These are phyloP conservation scores for Pentamera pediparva DNA, from an alignment of 53 echinoderm and acorn worm species.

Conservation along the genomic window DNA sequence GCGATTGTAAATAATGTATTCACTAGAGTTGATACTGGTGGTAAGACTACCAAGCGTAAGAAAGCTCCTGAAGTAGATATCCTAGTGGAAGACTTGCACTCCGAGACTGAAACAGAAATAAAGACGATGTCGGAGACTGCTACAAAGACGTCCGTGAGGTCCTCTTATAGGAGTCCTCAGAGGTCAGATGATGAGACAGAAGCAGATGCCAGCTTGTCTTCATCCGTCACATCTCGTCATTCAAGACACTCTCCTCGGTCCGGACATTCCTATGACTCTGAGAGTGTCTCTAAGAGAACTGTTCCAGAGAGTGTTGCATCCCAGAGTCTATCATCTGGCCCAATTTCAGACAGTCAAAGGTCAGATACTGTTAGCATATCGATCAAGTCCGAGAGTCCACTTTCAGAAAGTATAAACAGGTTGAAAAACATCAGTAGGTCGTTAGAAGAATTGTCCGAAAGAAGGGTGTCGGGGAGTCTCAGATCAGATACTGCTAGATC, in stretches of 20 bases:
- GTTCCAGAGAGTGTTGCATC: background rate
- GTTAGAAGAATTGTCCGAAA: no score
- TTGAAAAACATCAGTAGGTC: no score
- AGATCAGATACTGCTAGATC: background rate
- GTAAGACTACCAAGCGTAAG: no score
- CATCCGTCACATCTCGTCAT: background rate
- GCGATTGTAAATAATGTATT: no score
- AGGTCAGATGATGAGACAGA: conserved; percentile 22
- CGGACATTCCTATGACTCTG: background rate
- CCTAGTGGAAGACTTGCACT: background rate
- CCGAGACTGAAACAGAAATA: conserved; percentile 10
- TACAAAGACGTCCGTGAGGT: background rate
- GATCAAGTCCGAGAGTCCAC: no score
- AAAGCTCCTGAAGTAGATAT: background rate
- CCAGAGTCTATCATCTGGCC: background rate
- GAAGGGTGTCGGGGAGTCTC: no score
- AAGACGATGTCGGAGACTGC: background rate
- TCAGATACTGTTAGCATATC: background rate
- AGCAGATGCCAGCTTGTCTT: background rate
- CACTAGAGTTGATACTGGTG: no score
- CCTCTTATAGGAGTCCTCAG: background rate
- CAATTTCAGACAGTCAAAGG: background rate
- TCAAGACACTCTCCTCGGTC: background rate
- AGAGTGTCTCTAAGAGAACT: background rate
- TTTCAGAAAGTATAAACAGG: background rate